phyloP scores from a whole-genome alignment of 2,113 vertebrate genomes.

The Numenius arquata region DNA sequence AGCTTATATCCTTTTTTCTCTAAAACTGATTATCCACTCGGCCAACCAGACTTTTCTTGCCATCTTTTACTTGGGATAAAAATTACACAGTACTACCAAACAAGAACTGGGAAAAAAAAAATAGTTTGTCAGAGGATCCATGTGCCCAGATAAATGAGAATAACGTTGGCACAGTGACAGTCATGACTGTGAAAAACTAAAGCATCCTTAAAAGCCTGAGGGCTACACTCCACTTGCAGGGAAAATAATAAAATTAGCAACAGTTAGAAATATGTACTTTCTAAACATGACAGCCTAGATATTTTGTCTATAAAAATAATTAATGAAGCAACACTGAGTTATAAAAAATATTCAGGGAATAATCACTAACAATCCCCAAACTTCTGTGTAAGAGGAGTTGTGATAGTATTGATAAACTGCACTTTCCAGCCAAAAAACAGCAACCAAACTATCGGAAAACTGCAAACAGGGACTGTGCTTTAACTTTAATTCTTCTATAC shows the following conservation, averaged over 20 bases:
- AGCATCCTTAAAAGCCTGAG: background rate
- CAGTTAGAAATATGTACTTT: background rate
- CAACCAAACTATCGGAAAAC: background rate
- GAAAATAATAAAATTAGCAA: background rate
- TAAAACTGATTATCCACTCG: background rate
- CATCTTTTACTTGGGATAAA: background rate
- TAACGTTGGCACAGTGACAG: rapidly evolving
- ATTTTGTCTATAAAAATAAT: background rate
- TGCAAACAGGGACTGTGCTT: background rate
- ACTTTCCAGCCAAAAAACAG: background rate
- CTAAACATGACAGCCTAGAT: background rate
- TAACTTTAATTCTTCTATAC: background rate
- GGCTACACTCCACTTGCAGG: background rate
- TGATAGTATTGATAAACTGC: background rate
- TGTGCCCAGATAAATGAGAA: background rate
- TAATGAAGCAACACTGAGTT: background rate
- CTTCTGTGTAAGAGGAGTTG: background rate
- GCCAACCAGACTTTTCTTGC: background rate
- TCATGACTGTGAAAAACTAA: background rate
- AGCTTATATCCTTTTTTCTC: background rate
- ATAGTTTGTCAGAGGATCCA: background rate
- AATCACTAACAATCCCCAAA: background rate
- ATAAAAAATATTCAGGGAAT: background rate
- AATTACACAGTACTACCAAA: background rate
- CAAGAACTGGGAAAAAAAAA: background rate